Percentiles rank a stretch among this genome's conserved stretches.
phyloP scores from a whole-genome alignment of 2,888 invertebrate species.

The Aromia moschata region DNA sequence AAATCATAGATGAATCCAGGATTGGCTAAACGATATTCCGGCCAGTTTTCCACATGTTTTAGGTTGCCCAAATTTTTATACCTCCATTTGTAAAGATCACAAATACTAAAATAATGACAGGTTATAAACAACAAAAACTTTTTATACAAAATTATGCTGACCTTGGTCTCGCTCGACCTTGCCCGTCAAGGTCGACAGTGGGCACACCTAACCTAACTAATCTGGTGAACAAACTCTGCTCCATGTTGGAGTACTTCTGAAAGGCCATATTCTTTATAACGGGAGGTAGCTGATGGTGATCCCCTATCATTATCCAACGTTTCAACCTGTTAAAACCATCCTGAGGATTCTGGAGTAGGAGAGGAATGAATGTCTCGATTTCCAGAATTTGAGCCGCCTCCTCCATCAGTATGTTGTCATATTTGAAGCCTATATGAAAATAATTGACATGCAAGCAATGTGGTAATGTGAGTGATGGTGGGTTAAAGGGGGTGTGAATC shows the following conservation, averaged over 20 bases:
- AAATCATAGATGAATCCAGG: conserved; percentile 93
- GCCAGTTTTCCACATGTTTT: conserved; percentile 82
- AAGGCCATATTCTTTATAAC: conserved; percentile 99
- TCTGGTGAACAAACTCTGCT: conserved; percentile 96
- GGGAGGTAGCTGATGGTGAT: conserved; percentile 98
- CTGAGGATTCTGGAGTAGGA: conserved; percentile 97
- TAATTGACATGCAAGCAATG: not conserved
- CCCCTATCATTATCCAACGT: conserved; percentile 99
- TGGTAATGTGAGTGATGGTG: too few relatives aligned
- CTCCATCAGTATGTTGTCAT: conserved; percentile 99
- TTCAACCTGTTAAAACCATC: conserved; percentile 96
- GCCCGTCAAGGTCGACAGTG: conserved; percentile 96
- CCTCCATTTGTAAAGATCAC: conserved; percentile 94
- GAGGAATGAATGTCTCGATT: conserved; percentile 99
- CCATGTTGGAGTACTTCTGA: conserved; percentile 99
- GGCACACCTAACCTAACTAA: conserved; percentile 97
- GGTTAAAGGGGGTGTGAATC: too few relatives aligned
- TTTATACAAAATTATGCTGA: conserved; percentile 51
- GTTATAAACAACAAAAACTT: too few relatives aligned
- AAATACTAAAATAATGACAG: conserved; percentile 83
- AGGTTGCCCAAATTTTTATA: conserved; percentile 96
- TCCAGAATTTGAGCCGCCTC: conserved; percentile 99
- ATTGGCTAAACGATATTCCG: conserved; percentile 91
- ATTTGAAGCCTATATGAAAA: conserved; percentile 77
- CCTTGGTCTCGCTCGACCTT: conserved; percentile 92